Percentiles rank a stretch among this genome's conserved stretches.
phyloP scores from a whole-genome alignment of 2,797 vertebrate genomes.

The Lateolabrax maculatus region DNA sequence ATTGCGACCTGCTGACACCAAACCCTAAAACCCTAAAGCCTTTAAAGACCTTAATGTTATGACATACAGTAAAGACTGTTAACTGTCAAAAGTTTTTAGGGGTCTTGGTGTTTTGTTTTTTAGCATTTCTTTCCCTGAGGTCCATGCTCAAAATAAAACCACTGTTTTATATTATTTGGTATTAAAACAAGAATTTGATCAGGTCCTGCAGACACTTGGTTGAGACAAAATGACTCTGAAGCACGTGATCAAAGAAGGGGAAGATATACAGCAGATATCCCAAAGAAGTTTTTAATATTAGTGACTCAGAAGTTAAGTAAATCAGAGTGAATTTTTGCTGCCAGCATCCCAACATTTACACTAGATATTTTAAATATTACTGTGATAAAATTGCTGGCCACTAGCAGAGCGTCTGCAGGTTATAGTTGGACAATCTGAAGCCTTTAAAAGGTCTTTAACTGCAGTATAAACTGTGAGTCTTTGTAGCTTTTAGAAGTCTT shows the following conservation, averaged over 20 bases:
- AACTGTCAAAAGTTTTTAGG: too few relatives aligned
- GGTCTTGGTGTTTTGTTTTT: neutral
- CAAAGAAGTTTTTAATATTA: neutral
- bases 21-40: neutral
- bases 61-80: too few relatives aligned
- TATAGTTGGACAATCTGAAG: neutral
- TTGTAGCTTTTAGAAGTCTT: neutral
- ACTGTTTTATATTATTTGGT: neutral
- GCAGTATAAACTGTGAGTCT: neutral
- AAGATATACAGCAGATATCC: slow-evolving; percentile 2
- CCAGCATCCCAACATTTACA: neutral
- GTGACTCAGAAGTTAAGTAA: too few relatives aligned
- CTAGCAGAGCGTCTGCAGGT: neutral
- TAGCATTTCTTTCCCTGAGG: too few relatives aligned
- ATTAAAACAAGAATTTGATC: neutral
- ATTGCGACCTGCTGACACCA: neutral
- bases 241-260: too few relatives aligned
- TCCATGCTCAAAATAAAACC: neutral
- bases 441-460: neutral
- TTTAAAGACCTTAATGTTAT: neutral
- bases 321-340: neutral
- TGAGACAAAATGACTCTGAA: neutral
- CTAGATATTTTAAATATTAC: neutral
- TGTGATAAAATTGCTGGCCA: neutral
- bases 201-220: neutral